Conservation (phyloP, 53 echinoderm and acorn worm species). For the Paracentrotus lividus region DNA sequence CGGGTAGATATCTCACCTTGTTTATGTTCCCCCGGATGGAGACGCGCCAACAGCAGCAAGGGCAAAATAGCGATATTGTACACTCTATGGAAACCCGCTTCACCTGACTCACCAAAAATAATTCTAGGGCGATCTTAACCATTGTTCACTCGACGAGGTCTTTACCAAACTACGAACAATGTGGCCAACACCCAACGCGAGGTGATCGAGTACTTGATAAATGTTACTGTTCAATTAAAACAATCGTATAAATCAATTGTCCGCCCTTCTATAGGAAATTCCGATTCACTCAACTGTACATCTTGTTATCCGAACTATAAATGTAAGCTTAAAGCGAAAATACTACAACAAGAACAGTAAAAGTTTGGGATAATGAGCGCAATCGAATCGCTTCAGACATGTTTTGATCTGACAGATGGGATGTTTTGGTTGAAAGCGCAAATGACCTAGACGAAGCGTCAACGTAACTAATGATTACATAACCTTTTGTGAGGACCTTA, state of each 20-base stretch:
- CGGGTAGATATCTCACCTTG: conserved; percentile 48
- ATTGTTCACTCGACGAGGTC: conserved; percentile 16
- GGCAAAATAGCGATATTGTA: conserved; percentile 5
- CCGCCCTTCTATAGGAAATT: not conserved
- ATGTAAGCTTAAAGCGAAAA: no score
- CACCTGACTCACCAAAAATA: conserved; percentile 61
- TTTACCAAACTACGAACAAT: conserved; percentile 20
- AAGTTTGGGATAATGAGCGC: no score
- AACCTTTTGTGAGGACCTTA: no score
- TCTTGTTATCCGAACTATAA: no score
- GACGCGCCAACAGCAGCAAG: conserved; percentile 37
- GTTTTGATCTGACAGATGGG: no score
- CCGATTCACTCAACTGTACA: not conserved
- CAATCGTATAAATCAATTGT: not conserved
- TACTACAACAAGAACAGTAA: no score
- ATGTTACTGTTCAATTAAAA: not conserved
- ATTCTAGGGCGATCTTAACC: conserved; percentile 67
- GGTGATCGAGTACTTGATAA: conserved; percentile 1
- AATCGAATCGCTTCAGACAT: no score
- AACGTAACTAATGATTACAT: no score
- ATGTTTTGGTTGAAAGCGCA: no score
- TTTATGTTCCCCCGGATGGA: conserved; percentile 29
- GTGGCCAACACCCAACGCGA: not conserved
- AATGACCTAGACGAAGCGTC: no score
- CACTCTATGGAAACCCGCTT: conserved; percentile 36